Base-by-base conservation (phyloP, 2,888 invertebrate genomes). In the Agrotis puta region DNA sequence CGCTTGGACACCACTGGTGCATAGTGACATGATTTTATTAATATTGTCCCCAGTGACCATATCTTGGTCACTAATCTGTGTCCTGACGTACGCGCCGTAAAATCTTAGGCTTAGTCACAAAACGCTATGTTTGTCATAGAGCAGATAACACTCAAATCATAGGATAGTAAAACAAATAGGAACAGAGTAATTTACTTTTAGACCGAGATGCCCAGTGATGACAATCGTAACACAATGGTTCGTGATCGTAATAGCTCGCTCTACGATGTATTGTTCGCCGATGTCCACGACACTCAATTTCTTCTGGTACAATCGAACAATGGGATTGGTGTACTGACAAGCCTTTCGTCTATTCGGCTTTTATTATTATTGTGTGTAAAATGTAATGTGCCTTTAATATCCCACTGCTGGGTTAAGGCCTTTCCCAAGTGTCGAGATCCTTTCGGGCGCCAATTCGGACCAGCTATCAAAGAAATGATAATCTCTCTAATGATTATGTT, bases 261-360 rank as follows among this genome's bases (percentile, higher is more conserved):
- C 85, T 86, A 91, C 87, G 89, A 90, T 80, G 81, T 82, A 92
- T 92, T 93, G 91, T 92, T 88, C 84, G 20, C 48, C 54, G 54
- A 63, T 76, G 83, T 83, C 69, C 74, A 85, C 81, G 73, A 80
- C 86, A 74, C 70, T 83, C 75, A 74, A 83, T 79, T 70, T 80
- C 76, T 72, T 75, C 50, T 79, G 72, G 53, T 64, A 79, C 69
- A 64, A 9, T 39, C 13, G 13, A 73, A 43, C 47, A 51, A 75
- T 14, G 9, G 24, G 39, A 51, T 72, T 75, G 50, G 45, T 18
- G 4, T 24, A 13, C 33, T 9, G 11, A 39, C 39, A 39, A 39
- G 39, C 39, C 39, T 39, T 39, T 39, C 39, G 39, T 2, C 39
- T 2, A 39, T 39, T 39, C 39, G 1, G 1, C 39, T 39, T 11